Conservation (phyloP, 2,888 invertebrate genomes). For the Anodontia alba region DNA sequence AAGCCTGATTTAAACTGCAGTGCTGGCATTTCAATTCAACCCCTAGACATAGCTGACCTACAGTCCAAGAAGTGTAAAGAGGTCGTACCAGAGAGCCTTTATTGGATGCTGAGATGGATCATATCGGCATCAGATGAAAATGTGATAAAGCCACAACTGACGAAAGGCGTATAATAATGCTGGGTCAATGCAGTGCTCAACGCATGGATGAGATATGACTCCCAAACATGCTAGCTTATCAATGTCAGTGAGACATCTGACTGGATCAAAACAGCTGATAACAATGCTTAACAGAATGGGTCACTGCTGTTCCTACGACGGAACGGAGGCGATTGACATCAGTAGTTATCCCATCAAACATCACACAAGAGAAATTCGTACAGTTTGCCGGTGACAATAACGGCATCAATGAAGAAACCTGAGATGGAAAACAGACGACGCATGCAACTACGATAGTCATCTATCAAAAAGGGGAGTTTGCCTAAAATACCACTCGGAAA, state of each 20-base stretch:
- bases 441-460: background rate
- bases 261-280: constrained; percentile 15
- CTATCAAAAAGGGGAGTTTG: too few relatives aligned
- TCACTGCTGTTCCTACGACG: constrained; percentile 1
- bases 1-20: background rate
- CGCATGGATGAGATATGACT: constrained; percentile 7
- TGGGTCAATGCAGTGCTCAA: constrained; percentile 1
- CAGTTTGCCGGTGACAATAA: constrained; percentile 3
- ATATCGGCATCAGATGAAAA: background rate
- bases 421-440: background rate
- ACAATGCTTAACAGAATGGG: constrained; percentile 5
- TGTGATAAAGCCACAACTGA: background rate
- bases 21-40: constrained; percentile 3
- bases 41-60: background rate
- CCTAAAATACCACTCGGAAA: too few relatives aligned
- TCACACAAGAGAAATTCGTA: background rate
- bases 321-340: background rate
- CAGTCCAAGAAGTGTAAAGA: background rate
- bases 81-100: background rate
- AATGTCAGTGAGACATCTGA: constrained; percentile 1
- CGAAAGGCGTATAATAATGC: constrained; percentile 3
- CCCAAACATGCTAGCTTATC: constrained; percentile 9
- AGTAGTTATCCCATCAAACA: background rate
- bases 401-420: background rate
- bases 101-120: constrained; percentile 1